A percentile compares a stretch with the other conserved stretches of the same genome.
Conservation (phyloP, 1,140 invertebrate species). For the Andrena cerasifolii region DNA sequence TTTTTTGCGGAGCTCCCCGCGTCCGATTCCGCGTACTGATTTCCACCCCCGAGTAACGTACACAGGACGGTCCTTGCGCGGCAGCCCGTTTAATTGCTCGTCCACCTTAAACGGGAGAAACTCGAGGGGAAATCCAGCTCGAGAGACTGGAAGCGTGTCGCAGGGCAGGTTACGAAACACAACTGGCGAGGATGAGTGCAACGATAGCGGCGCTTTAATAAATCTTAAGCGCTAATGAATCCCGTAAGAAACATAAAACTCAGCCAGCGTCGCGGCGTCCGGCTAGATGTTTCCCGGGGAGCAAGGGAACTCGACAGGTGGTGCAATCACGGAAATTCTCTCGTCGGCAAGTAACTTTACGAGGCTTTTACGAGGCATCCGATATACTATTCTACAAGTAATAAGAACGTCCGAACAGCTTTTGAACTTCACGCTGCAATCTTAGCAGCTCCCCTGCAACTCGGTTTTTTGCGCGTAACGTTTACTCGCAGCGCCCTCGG, state of each 20-base stretch:
- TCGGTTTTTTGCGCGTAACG: neutral
- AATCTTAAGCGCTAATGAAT: slow-evolving; percentile 42
- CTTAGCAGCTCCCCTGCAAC: neutral
- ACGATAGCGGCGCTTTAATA: slow-evolving; percentile 32
- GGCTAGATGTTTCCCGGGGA: neutral
- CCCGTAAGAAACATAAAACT: slow-evolving; percentile 40
- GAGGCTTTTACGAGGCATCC: slow-evolving; percentile 52
- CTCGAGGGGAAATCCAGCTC: neutral
- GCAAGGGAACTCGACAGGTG: slow-evolving; percentile 41
- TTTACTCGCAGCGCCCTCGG: neutral
- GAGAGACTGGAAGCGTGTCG: neutral
- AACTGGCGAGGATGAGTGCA: slow-evolving; percentile 15
- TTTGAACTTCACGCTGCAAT: slow-evolving; percentile 15
- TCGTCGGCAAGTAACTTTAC: slow-evolving; percentile 51
- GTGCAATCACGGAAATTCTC: slow-evolving; percentile 19
- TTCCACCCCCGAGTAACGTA: neutral
- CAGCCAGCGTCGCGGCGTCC: neutral
- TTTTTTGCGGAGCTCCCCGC: neutral
- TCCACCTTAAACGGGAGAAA: neutral
- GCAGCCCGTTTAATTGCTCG: neutral
- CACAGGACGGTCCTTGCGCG: too few species aligned
- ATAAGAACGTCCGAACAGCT: slow-evolving; percentile 49
- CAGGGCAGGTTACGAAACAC: neutral
- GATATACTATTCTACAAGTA: slow-evolving; percentile 50
- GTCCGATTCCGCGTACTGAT: neutral